Base-by-base conservation (phyloP, 2,797 vertebrate genomes). In the Falco columbarius region DNA sequence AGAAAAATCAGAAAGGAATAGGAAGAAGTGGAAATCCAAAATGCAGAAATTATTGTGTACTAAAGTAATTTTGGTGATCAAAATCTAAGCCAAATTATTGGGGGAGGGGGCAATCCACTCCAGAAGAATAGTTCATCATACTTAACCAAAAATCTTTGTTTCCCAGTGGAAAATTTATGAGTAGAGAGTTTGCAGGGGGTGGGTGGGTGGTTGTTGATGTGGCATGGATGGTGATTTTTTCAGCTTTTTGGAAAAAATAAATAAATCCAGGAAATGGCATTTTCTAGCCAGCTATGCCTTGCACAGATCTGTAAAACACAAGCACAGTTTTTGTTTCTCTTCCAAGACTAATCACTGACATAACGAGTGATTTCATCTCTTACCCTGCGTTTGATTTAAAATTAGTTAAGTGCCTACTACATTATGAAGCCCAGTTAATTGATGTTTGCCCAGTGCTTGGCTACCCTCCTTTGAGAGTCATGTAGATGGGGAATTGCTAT, bases 401-500 rank as follows among this genome's bases (percentile, higher is more conserved):
- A 90, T 71, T 42, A 70, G 12, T 71, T 90, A 58, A 81, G 30
- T 75, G 34, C 46, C 68, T 88, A 47, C 34, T 66, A 4, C 22
- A 59, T 61, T 70, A 77, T 10, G 10, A 93, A 81, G 44, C 4
- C 16, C 44, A 74, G 21, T 40, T 91, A 93, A 89, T 77, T 77
- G 81, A 81, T 44, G 40, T 83, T 91, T 89, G 68, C 54, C 46
- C n/a, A 36, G 47, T 46, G 40, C 49, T 71, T 91, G 79, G 47
- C 18, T 76, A 81, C 8, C 5, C 9, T 91, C 36, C 59, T 95
- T 86, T 84, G 44, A 65, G 89, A 86, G 29, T 46, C 12, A 23
- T 7, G 26, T 26, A 58, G 49, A 68, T 36, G 10, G 47, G 52
- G 83, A 93, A 89, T 80, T 38, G 32, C 36, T 90, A 46, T 13